Percentiles rank a stretch among this genome's conserved stretches.
Conservation (phyloP, 2,113 vertebrate genomes). For the Bucco capensis region DNA sequence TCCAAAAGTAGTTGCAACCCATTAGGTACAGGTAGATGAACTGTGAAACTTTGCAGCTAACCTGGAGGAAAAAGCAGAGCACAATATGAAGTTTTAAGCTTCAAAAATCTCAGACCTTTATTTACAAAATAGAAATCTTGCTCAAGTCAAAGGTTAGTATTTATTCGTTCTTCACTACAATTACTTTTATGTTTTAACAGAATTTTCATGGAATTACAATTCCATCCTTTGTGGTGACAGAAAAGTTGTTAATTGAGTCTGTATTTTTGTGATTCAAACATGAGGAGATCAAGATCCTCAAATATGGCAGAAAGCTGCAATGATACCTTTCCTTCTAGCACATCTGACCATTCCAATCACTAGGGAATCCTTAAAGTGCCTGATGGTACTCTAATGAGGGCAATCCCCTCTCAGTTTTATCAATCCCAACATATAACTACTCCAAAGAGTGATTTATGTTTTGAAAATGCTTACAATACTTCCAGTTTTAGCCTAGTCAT, state of each 20-base stretch:
- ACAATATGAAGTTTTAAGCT: not conserved
- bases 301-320: not conserved
- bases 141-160: fast-evolving
- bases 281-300: not conserved
- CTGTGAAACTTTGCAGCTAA: conserved; percentile 91
- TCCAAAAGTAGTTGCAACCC: conserved; percentile 99
- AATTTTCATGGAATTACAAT: not conserved
- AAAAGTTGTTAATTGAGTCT: not conserved
- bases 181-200: not conserved
- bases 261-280: not conserved
- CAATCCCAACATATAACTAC: not conserved
- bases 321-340: not conserved
- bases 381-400: not conserved
- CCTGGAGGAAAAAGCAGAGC: conserved; percentile 56
- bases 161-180: not conserved
- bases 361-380: not conserved
- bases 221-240: not conserved
- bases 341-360: not conserved
- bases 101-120: not conserved
- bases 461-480: not conserved
- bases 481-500: not conserved
- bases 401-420: not conserved
- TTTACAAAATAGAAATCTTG: not conserved
- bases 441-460: not conserved
- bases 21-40: conserved; percentile 94